Evolutionary conservation across 2,888 invertebrate species (phyloP), one percentile per base, ranked within the genome.

Genomic region (Pseudeuparius sepicola): DNA sequence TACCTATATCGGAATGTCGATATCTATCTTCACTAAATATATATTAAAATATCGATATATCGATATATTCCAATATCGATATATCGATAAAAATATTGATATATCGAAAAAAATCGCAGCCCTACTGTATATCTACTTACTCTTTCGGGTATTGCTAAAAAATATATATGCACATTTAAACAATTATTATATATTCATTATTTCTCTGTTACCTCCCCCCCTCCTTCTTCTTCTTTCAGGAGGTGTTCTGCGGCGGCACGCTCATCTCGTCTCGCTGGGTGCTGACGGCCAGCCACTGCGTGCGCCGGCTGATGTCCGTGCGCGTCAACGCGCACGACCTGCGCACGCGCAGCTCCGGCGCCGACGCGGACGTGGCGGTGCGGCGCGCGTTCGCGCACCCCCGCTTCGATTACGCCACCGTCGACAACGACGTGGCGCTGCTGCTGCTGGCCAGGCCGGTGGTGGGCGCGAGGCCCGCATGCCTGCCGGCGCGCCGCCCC

Each of bases 391-490:
- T 80, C 49, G 73, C 81, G 24, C 92, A 94, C 64, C 88, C 89
- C 0, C 70, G 74, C 40, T 93, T 89, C 60, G 84, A 92, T 59
- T 78, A 80, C 33, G 78, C 82, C 44, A 92, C 89, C 0, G 89
- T 93, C 18, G 85, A 92, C 58, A 90, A 90, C 57, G 94, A 94
- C 57, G 82, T 94, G 31, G 93, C 92, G 2, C 65, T 94, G 49
- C 63, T 94, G 36, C 74, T 81, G 47, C 61, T 81, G 31, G 71
- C 71, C 9, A 54, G 48, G 40, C 42, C 61, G 44, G 50, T 61
- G 42, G 52, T 63, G 43, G 49, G 48, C 25, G 44, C 53, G 14
- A 57, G 59, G 7, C 50, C 55, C 6, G 90, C 87, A 5, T 93
- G 93, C 53, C 63, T 93, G 33, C 93, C 93, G 0, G 64, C 67